Evolutionary conservation across 1,140 invertebrate genomes (phyloP).

Genomic region (Eciton burchellii): DNA sequence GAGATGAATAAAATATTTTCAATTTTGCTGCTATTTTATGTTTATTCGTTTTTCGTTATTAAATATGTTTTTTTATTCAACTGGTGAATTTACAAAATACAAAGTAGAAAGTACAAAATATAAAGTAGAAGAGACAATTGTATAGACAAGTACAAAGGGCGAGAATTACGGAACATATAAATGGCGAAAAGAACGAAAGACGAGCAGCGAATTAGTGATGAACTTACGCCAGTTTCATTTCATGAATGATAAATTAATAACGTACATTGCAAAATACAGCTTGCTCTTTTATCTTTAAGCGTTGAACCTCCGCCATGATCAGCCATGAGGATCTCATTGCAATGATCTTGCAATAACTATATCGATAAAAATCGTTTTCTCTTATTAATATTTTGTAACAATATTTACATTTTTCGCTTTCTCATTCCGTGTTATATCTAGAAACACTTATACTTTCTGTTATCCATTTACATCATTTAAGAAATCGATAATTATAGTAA

Average conservation of each 20-base stretch:
- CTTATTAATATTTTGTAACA: not conserved
- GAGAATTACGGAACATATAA: no score
- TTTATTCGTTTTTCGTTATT: no score
- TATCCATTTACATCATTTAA: constrained; percentile 4
- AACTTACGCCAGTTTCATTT: not conserved
- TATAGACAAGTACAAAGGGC: no score
- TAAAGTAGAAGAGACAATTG: no score
- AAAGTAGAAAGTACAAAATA: no score
- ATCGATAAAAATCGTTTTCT: not conserved
- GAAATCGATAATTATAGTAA: constrained; percentile 38
- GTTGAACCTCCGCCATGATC: not conserved
- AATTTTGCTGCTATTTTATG: not conserved
- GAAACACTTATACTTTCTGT: not conserved
- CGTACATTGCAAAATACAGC: not conserved
- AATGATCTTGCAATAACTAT: constrained; percentile 6
- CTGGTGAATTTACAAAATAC: no score
- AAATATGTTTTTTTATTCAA: no score
- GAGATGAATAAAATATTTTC: not conserved
- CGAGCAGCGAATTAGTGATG: no score
- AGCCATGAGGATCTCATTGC: not conserved
- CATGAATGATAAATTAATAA: not conserved
- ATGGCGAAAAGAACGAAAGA: no score
- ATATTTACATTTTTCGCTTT: constrained; percentile 15
- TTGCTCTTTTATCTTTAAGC: not conserved
- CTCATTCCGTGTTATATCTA: not conserved